Conservation (phyloP, 2,113 vertebrate species). For the Neolamprologus ventralis region DNA sequence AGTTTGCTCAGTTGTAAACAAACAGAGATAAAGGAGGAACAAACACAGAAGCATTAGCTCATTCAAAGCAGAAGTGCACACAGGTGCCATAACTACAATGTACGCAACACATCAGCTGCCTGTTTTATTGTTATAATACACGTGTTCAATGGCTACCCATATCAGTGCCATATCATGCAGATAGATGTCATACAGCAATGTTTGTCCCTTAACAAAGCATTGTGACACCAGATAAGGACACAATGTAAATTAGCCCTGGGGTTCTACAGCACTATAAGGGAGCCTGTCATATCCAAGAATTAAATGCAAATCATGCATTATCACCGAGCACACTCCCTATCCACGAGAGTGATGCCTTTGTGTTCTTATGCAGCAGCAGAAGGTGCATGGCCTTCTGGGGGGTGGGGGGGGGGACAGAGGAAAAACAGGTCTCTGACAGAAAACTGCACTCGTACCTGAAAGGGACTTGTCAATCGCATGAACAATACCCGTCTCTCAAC, state of each 20-base stretch:
- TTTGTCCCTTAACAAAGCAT: conserved; percentile 55
- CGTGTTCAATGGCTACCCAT: conserved; percentile 29
- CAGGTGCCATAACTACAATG: background rate
- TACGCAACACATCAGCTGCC: background rate
- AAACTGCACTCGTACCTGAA: conserved; percentile 57
- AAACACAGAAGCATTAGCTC: background rate
- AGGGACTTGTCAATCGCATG: conserved; percentile 59
- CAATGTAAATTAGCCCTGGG: conserved; percentile 54
- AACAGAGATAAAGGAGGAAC: background rate
- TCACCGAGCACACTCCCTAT: conserved; percentile 40
- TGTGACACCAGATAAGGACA: conserved; percentile 53
- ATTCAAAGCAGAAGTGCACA: conserved; percentile 8
- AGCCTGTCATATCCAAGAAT: conserved; percentile 56
- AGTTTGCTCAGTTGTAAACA: background rate
- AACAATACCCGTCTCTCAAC: conserved; percentile 50
- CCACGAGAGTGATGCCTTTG: conserved; percentile 56
- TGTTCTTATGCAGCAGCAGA: conserved; percentile 27
- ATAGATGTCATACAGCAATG: conserved; percentile 50
- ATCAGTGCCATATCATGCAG: conserved; percentile 33
- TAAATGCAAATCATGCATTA: conserved; percentile 68
- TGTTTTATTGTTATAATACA: conserved; percentile 47
- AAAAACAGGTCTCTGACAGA: conserved; percentile 53
- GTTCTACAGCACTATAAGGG: conserved; percentile 19
- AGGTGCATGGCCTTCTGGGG: conserved; percentile 12
- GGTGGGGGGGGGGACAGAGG: background rate